phyloP scores from a whole-genome alignment of 2,888 invertebrate genomes.

The Caenorhabditis becei region DNA sequence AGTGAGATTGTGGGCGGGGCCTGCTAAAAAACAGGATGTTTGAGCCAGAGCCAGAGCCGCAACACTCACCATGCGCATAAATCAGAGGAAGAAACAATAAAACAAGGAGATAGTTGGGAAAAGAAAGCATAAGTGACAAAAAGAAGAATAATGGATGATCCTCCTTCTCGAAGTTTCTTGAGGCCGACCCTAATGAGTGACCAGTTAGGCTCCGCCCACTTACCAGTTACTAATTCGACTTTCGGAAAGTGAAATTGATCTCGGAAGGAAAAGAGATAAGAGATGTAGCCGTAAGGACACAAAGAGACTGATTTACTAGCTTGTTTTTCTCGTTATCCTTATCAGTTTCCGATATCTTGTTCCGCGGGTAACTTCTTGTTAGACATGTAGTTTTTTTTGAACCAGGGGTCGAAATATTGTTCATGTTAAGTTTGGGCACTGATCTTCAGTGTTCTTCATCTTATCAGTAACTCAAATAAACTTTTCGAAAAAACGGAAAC shows the following conservation, averaged over 20 bases:
- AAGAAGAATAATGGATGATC: neutral
- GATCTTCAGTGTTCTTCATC: no score
- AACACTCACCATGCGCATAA: neutral
- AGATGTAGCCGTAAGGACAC: conserved; percentile 10
- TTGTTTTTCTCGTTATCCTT: conserved; percentile 1
- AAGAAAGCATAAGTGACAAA: neutral
- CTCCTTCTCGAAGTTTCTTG: neutral
- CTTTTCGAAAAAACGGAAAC: no score
- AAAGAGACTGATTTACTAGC: neutral
- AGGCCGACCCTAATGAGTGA: conserved; percentile 18
- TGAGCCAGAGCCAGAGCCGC: no score
- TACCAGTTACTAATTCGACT: conserved; percentile 16
- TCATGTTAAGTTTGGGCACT: no score
- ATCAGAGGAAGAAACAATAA: neutral
- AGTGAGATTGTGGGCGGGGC: neutral
- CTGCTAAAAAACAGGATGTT: neutral
- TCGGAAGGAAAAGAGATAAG: conserved; percentile 4
- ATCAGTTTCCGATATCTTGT: neutral
- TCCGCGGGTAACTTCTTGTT: neutral
- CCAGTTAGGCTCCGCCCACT: conserved; percentile 6
- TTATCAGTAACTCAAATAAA: no score
- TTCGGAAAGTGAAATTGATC: conserved; percentile 15
- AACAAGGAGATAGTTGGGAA: neutral
- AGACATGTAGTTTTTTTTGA: neutral
- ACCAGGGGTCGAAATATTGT: no score